Evolutionary conservation across 2,888 invertebrate genomes (phyloP), one percentile per base, ranked within the genome.

Genomic region (Galerucella nymphaeae): DNA sequence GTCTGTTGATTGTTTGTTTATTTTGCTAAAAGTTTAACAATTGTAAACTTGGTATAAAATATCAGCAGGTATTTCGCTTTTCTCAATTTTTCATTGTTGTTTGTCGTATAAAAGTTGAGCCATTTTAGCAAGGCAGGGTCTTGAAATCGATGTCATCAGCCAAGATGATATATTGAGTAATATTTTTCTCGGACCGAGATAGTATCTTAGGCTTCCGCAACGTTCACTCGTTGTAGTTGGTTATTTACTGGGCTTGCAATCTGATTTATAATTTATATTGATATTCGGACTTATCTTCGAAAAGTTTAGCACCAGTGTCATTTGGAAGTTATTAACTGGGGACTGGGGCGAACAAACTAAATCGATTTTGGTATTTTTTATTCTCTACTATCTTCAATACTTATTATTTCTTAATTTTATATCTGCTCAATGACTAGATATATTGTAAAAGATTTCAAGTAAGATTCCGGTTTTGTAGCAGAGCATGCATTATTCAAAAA

Each of bases 151-250:
- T 85, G 85, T 85, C 85, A 84, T 85, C 84, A 83, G 81, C 75
- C 79, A 78, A 78, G 78, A 83, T 85, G 84, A 85, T 85, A 85
- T 84, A 85, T 84, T 79, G 81, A 80, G 82, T 80, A 70, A 84
- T 85, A 85, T 84, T 82, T 85, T 82, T 84, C 82, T 81, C 80
- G 82, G 84, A 85, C 85, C 77, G 81, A 85, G 85, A 85, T 85
- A 84, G 84, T 85, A 85, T 85, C 85, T 82, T 77, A 77, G 80
- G 80, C 80, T 82, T 83, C 82, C 82, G 80, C 79, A 79, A 80
- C 80, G 78, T 77, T 63, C 57, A 50, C 53, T 71, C 76, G 74
- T 74, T 81, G 78, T 63, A 20, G 48, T 58, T 61, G 62, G 83
- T 84, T 83, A 84, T 84, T 84, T 84, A 84, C 82, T 84, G 83